phyloP scores from a whole-genome alignment of 2,113 vertebrate genomes.

The Nyctibius bracteatus region DNA sequence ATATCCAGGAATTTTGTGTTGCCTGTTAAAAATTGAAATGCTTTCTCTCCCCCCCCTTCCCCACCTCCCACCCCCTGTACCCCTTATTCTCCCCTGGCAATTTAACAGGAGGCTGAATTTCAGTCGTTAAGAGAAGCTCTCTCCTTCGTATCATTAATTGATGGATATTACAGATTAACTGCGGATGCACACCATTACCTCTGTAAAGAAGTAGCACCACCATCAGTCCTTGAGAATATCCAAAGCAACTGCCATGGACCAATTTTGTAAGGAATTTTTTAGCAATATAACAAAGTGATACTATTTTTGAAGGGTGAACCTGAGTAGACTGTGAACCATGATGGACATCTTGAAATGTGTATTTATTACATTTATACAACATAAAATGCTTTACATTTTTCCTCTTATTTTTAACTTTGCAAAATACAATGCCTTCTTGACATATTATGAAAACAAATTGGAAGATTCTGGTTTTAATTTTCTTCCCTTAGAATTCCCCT shows the following conservation, averaged over 20 bases:
- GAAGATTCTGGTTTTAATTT: not conserved
- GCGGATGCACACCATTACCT: constrained; percentile 94
- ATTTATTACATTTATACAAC: not conserved
- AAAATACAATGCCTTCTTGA: not conserved
- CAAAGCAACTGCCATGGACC: constrained; percentile 94
- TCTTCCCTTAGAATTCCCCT: not conserved
- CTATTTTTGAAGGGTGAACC: not conserved
- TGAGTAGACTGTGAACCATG: not conserved
- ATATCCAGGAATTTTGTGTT: not conserved
- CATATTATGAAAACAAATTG: not conserved
- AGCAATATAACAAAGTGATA: not conserved
- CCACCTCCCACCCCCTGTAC: fast-evolving
- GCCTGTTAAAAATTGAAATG: not conserved
- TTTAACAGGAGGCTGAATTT: constrained; percentile 90
- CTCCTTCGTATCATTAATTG: constrained; percentile 93
- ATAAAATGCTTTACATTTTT: not conserved
- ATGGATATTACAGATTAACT: constrained; percentile 94
- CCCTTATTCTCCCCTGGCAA: not conserved
- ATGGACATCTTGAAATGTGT: not conserved
- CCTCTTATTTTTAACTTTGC: not conserved
- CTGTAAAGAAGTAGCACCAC: constrained; percentile 93
- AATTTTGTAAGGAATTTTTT: constrained; percentile 84
- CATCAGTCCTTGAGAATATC: constrained; percentile 88
- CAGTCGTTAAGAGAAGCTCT: constrained; percentile 85
- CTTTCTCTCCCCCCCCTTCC: not conserved